Evolutionary conservation across 23 tunicate genomes (phyloP).

Genomic region (Ascidia mentula): DNA sequence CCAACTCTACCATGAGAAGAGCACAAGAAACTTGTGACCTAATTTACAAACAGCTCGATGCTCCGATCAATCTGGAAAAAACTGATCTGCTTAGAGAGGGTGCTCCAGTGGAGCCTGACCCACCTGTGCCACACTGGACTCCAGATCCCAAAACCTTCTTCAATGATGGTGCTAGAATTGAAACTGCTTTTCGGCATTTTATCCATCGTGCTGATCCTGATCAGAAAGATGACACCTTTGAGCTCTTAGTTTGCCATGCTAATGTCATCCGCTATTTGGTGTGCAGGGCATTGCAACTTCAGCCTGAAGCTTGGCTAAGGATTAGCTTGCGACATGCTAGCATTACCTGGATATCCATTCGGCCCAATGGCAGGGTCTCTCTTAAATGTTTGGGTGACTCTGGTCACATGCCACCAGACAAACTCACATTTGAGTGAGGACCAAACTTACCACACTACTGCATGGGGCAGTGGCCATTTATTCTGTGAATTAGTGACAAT

Average conservation of each 20-base stretch:
- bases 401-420: constrained; percentile 80
- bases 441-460: too few species aligned
- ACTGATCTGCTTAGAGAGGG: constrained; percentile 87
- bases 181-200: constrained; percentile 80
- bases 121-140: constrained; percentile 32
- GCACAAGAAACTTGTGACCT: constrained; percentile 74
- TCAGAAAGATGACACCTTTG: constrained; percentile 57
- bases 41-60: constrained; percentile 46
- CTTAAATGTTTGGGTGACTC: constrained; percentile 74
- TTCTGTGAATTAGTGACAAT: too few species aligned
- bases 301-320: constrained; percentile 92
- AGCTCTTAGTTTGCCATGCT: constrained; percentile 89
- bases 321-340: constrained; percentile 78
- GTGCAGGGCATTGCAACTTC: constrained; percentile 82
- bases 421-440: constrained; percentile 60
- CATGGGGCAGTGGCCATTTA: too few species aligned
- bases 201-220: constrained; percentile 73
- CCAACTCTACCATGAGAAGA: constrained; percentile 70
- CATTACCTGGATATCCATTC: constrained; percentile 57
- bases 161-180: constrained; percentile 78
- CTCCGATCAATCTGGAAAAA: constrained; percentile 12
- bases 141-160: constrained; percentile 59
- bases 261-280: constrained; percentile 94
- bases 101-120: constrained; percentile 76
- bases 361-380: constrained; percentile 79